Evolutionary conservation across 2,113 vertebrate genomes (phyloP), one percentile per base, ranked within the genome.

Genomic region (Sebastes fasciatus): DNA sequence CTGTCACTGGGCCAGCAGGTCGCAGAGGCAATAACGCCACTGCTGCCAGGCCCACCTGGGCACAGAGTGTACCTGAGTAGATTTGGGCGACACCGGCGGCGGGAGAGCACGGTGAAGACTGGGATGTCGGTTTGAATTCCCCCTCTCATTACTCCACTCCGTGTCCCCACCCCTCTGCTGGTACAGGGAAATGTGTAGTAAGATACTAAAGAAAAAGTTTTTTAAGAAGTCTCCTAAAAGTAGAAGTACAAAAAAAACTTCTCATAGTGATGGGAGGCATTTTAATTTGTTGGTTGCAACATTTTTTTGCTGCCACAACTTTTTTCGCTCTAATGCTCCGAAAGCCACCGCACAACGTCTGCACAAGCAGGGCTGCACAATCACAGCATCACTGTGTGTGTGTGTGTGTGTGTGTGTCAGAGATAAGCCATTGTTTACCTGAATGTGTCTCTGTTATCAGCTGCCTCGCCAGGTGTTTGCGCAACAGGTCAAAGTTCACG

Each of bases 401-500:
- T 17, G 42, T 65, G 65, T 73, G 82, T 58, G 49, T 34, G 3
- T 69, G 55, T 63, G 51, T 84, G 61, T 40, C 16, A 69, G 6
- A 65, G 82, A 82, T 89, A 90, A 91, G 82, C 78, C 46, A n/a
- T 66, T 92, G 89, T 95, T 93, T 90, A 78, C 87, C 51, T 40
- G 66, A 84, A n/a, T 83, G 82, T 90, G 77, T 88, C 80, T 76
- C 66, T 71, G 60, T 91, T 94, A 93, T 93, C 86, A 49, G 82
- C 83, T 71, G 63, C n/a, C 62, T 77, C 6, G 5, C 68, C 83
- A 82, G 66, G 58, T 75, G 78, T 90, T 88, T 91, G 89, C 80
- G 76, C 79, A 91, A 83, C 83, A 76, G 91, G 94, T 94, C 91
- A 95, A 89, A 92, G 95, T 94, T 94, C 88, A 84, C 54, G 45